Base-by-base conservation (phyloP, 37 sponge, comb jelly and placozoan species). In the Chondrilla cf. caribensis region DNA sequence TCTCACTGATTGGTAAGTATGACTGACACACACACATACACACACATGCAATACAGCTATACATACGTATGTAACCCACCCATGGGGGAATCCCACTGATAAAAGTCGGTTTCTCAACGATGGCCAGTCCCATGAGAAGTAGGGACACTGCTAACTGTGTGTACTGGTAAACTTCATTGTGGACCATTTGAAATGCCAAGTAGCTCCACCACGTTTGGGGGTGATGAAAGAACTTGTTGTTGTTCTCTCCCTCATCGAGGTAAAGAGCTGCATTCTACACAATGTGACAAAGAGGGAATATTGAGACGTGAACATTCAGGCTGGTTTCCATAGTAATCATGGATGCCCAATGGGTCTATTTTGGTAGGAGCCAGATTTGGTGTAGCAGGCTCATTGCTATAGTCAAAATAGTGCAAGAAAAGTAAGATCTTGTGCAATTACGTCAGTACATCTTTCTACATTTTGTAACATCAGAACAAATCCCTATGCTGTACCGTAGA, bases 191-290 rank as follows among this genome's bases (percentile, higher is more conserved):
- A 82, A 84, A 95, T n/a, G 93, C 95, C 57, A 67, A 22, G 78
- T 78, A 77, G 36, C 87, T 83, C 76, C 82, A 79, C 62, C 24
- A 54, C 26, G 31, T 73, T 18, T 28, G 26, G 7, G 93, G 90
- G 26, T 87, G 93, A 35, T 70, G 29, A 25, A 47, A 70, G 41
- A 95, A 91, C 71, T 86, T 95, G 42, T 90, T 87, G 54, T 95
- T 91, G 67, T 89, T 89, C 38, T 86, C 90, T 39, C 95, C 95
- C 54, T 95, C 93, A 15, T 73, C 70, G 17, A 91, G 60, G 26
- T 89, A 91, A 2, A 91, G 42, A 8, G 93, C 90, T 22, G 95
- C 95, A 54, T 91, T 85, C 93, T 93, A 80, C 0, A n/a, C n/a
- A 70, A 17, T 3, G 55, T 29, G 44, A 41, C 57, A 90, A n/a